Percentiles rank a stretch among this genome's conserved stretches.
phyloP scores from a whole-genome alignment of 2,797 vertebrate genomes.

The Psittacula derbiana region DNA sequence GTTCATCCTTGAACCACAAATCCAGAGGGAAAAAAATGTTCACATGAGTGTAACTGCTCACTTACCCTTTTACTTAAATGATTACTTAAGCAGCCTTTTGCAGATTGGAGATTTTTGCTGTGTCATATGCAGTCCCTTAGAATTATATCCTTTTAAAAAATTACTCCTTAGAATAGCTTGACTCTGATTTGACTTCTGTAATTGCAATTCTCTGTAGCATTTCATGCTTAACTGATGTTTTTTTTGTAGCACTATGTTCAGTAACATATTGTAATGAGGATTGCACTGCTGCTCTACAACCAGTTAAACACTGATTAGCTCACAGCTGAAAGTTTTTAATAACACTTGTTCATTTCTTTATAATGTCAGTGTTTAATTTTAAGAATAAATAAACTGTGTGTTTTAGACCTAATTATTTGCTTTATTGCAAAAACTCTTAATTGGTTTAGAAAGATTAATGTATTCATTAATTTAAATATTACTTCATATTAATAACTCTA shows the following conservation, averaged over 20 bases:
- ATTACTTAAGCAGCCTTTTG: neutral
- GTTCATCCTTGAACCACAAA: neutral
- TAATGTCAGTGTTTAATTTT: neutral
- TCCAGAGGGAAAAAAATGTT: neutral
- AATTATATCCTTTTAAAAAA: neutral
- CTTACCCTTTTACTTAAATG: neutral
- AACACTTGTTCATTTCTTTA: neutral
- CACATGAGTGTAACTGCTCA: neutral
- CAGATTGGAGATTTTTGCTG: neutral
- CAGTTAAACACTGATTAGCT: constrained; percentile 10
- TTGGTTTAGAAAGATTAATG: neutral
- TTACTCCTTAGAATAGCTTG: neutral
- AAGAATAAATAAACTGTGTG: neutral
- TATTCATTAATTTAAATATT: neutral
- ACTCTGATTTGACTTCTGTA: neutral
- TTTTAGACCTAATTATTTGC: neutral
- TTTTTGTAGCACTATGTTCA: neutral
- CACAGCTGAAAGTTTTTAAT: neutral
- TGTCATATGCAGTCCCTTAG: neutral
- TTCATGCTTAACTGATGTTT: neutral
- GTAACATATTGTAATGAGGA: neutral
- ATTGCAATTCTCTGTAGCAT: neutral
- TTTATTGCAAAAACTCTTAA: neutral
- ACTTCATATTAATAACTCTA: neutral
- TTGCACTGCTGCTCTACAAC: neutral